A percentile compares a stretch with the other conserved stretches of the same genome.
Conservation (phyloP, 2,888 invertebrate species). For the Congeria kusceri region DNA sequence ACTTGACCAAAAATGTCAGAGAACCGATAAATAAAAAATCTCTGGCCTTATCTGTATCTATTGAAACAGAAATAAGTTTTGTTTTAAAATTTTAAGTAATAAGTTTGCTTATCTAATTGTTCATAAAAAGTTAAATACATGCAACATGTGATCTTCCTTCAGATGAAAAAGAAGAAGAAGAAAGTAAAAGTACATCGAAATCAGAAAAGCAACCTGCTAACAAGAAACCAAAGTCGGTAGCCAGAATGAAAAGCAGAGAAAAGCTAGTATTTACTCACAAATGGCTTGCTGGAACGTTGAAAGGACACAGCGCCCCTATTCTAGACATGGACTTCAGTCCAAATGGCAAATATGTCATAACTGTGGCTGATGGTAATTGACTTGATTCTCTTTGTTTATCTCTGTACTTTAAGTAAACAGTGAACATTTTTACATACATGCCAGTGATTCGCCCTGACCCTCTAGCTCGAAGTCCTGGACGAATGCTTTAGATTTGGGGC, state of each 20-base stretch:
- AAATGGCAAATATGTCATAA: constrained; percentile 94
- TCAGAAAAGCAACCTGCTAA: constrained; percentile 63
- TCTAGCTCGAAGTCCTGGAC: too few relatives aligned
- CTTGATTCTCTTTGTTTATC: background rate
- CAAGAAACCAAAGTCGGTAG: constrained; percentile 35
- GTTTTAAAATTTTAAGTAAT: too few relatives aligned
- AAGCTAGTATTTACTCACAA: constrained; percentile 88
- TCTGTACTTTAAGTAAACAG: background rate
- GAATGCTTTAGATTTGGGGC: too few relatives aligned
- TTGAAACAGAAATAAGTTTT: too few relatives aligned
- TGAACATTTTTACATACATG: background rate
- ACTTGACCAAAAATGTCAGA: too few relatives aligned
- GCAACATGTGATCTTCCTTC: too few relatives aligned
- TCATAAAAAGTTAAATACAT: too few relatives aligned
- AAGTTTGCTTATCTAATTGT: too few relatives aligned
- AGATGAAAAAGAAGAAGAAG: constrained; percentile 34
- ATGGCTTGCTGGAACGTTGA: constrained; percentile 93
- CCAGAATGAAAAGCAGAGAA: background rate
- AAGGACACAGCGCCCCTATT: constrained; percentile 92
- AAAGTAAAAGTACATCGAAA: constrained; percentile 26
- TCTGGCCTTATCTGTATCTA: too few relatives aligned
- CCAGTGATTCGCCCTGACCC: too few relatives aligned
- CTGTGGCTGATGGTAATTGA: constrained; percentile 92
- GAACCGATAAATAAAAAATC: too few relatives aligned
- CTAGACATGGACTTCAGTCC: constrained; percentile 92